Base-by-base conservation (phyloP, 2,797 vertebrate species). In the Tachyglossus aculeatus region DNA sequence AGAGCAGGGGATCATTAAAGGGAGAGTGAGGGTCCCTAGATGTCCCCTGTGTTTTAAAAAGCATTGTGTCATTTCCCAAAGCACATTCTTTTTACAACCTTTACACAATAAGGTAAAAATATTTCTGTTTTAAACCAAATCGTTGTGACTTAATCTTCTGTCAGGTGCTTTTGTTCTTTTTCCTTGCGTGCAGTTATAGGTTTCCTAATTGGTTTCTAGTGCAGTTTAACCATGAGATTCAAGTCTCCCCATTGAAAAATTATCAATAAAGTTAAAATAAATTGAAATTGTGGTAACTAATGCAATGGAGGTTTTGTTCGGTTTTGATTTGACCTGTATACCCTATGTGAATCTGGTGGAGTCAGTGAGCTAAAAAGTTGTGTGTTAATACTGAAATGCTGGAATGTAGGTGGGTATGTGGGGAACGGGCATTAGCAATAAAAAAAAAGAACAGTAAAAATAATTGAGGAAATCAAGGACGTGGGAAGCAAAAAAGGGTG, bases 1-100 rank as follows among this genome's bases (percentile, higher is more conserved):
- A 93, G 88, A 93, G 88, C 84, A 83, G 87, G 84, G 85, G 88
- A 92, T 94, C 90, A 92, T 93, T 92, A 93, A 93, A 93, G 88
- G 84, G 77, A 90, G 88, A 91, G 86, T 32, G 87, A 89, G 83
- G 85, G 91, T 93, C 92, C 92, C 92, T 88, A 89, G 92, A 84
- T 90, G 87, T 93, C 88, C 78, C 90, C 75, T 82, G 86, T 91
- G 89, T 92, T 92, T 93, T 92, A 93, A 92, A 88, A 89, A 92
- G 90, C 88, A 86, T 85, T 87, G 88, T 92, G 85, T 89, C 76
- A 0, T 88, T 89, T 85, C 67, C 66, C 77, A 71, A 87, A 88
- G 90, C 89, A 92, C 71, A 16, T 65, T 34, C 68, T 73, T 77
- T 82, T 86, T 85, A 87, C 86, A 90, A 89, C 74, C 87, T 88